Conservation (phyloP, 2,888 invertebrate genomes). For the Drosophila rellima region DNA sequence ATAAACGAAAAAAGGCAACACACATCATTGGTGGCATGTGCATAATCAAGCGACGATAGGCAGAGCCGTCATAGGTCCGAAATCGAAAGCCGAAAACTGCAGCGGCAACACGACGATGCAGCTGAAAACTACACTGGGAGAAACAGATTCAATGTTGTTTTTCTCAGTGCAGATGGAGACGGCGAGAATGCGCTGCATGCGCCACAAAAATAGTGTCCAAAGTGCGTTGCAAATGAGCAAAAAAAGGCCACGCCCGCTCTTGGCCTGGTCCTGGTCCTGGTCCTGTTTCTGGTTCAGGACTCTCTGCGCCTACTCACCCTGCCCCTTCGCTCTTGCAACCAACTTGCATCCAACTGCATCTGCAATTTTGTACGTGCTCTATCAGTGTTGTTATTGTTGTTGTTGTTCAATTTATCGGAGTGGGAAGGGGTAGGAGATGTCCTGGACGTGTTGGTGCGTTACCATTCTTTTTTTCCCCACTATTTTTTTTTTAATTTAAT, state of each 20-base stretch:
- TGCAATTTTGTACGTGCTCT: constrained; percentile 50
- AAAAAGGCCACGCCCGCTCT: constrained; percentile 84
- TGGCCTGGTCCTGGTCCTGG: constrained; percentile 28
- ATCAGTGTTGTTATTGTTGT: constrained; percentile 18
- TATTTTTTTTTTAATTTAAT: constrained; percentile 16
- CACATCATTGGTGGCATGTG: constrained; percentile 81
- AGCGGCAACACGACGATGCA: constrained; percentile 16
- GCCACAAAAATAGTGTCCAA: constrained; percentile 66
- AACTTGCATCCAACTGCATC: constrained; percentile 26
- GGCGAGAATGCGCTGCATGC: constrained; percentile 62
- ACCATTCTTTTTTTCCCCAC: constrained; percentile 28
- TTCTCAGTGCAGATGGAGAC: not conserved
- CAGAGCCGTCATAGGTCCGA: constrained; percentile 55
- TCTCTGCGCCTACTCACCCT: constrained; percentile 3
- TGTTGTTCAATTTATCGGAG: too few relatives aligned
- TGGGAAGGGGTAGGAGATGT: constrained; percentile 26
- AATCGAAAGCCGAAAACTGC: constrained; percentile 65
- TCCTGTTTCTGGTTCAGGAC: constrained; percentile 13
- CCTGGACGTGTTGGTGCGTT: constrained; percentile 65
- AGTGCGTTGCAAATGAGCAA: constrained; percentile 83
- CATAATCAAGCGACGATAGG: constrained; percentile 75
- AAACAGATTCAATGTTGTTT: not conserved
- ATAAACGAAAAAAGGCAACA: constrained; percentile 69
- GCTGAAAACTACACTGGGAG: not conserved
- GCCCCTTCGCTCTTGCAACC: not conserved